Conservation (phyloP, 2,888 invertebrate species). For the Acronicta aceris region DNA sequence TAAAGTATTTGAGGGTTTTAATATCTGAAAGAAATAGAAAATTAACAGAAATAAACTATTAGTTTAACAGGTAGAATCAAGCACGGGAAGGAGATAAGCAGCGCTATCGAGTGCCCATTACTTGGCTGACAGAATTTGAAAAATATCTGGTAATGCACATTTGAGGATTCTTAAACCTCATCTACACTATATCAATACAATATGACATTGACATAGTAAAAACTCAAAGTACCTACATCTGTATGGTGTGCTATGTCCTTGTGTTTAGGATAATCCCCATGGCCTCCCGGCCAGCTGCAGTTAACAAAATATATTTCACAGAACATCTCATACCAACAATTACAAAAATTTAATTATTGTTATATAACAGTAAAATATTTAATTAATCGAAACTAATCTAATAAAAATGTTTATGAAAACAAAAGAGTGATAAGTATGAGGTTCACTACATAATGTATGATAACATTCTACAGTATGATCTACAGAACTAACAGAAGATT, state of each 20-base stretch:
- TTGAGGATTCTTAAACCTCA: conserved; percentile 29
- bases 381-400: neutral
- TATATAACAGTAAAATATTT: conserved; percentile 14
- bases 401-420: conserved; percentile 13
- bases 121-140: conserved; percentile 13
- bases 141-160: conserved; percentile 28
- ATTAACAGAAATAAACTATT: conserved; percentile 38
- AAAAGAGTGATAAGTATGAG: conserved; percentile 19
- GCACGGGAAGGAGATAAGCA: conserved; percentile 33
- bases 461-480: conserved; percentile 42
- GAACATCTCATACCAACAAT: conserved; percentile 55
- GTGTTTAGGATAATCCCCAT: conserved; percentile 60
- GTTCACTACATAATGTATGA: conserved; percentile 17
- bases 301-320: conserved; percentile 73
- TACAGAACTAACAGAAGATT: conserved; percentile 54
- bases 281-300: conserved; percentile 75
- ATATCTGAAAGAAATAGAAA: conserved; percentile 89
- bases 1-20: conserved; percentile 94
- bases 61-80: conserved; percentile 27
- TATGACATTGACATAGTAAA: conserved; percentile 63
- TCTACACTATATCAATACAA: conserved; percentile 55
- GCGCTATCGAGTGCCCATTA: conserved; percentile 36
- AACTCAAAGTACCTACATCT: conserved; percentile 71
- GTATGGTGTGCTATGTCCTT: conserved; percentile 72
- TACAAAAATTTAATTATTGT: conserved; percentile 35